Evolutionary conservation across 2,797 vertebrate species (phyloP), one percentile per base, ranked within the genome.

Genomic region (Betta splendens): DNA sequence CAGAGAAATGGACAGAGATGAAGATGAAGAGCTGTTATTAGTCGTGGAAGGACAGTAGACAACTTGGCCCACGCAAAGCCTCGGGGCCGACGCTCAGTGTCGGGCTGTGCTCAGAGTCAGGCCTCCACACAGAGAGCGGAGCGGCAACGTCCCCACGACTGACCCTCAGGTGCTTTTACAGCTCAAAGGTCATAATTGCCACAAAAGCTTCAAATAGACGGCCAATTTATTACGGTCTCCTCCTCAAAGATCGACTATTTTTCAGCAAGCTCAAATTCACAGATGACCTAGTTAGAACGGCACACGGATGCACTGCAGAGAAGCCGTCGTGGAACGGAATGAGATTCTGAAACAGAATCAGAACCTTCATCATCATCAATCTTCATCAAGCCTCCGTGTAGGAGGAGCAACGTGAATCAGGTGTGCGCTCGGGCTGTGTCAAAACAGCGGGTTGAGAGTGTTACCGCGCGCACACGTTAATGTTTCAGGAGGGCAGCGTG

Each of bases 21-120:
- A 89, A 89, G 85, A 91, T 83, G 82, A 87, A 91, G 83, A 81
- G 85, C 75, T 76, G 84, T 87, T 89, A 87, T 91, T 89, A 89
- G 85, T 69, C 45, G 72, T 76, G 70, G 81, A 88, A 85, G 87
- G 85, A 89, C 86, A 85, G 68, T 77, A 70, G 83, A 80, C 64
- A 32, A 74, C 65, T 76, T 76, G 79, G 80, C 64, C 67, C 67
- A 65, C 32, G 47, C 39, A 54, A 75, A 65, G 86, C 83, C 79
- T 65, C 49, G 5, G 81, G 83, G 69, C 65, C 54, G 40, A 79
- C 63, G 59, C 77, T 73, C 37, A 44, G 60, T 65, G 79, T 59
- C 77, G 70, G 78, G 56, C 75, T 86, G 76, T 88, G 89, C 90
- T 87, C 85, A 90, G 55, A 81, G 77, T 56, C 75, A 87, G 79